Evolutionary conservation across 2,888 invertebrate species (phyloP).

Genomic region (Nephrotoma flavescens): DNA sequence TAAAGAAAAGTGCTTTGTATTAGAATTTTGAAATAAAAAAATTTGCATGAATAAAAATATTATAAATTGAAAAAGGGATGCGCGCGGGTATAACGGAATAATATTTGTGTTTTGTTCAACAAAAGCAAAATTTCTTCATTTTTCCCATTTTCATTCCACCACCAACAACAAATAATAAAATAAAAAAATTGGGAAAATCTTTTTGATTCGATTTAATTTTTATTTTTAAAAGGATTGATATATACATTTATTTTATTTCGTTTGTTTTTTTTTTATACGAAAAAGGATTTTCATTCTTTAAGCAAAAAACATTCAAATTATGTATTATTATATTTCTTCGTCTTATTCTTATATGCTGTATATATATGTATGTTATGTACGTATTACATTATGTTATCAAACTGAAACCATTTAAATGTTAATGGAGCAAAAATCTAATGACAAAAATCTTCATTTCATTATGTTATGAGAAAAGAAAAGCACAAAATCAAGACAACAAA

Average conservation of each 20-base stretch:
- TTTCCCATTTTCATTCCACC: not conserved
- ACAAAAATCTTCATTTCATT: not conserved
- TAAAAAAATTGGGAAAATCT: not conserved
- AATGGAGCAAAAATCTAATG: not conserved
- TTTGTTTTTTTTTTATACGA: not conserved
- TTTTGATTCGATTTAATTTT: not conserved
- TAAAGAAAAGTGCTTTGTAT: not conserved
- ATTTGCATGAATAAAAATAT: not conserved
- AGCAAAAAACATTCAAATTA: not conserved
- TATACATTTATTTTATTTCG: not conserved
- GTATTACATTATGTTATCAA: not conserved
- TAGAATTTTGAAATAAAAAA: not conserved
- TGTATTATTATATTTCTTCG: not conserved
- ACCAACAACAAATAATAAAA: not conserved
- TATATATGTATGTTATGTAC: not conserved
- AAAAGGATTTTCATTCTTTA: not conserved
- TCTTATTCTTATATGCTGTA: not conserved
- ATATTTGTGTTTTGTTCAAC: not conserved
- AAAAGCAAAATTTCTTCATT: not conserved
- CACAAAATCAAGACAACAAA: not conserved
- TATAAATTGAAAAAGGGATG: not conserved
- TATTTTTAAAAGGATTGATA: not conserved
- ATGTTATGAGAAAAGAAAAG: not conserved
- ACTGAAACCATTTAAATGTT: not conserved
- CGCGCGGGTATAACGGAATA: not conserved